These are phyloP conservation scores for Porphyrio hochstetteri DNA, from an alignment of 2,113 vertebrate genomes.

Conservation along the genomic window DNA sequence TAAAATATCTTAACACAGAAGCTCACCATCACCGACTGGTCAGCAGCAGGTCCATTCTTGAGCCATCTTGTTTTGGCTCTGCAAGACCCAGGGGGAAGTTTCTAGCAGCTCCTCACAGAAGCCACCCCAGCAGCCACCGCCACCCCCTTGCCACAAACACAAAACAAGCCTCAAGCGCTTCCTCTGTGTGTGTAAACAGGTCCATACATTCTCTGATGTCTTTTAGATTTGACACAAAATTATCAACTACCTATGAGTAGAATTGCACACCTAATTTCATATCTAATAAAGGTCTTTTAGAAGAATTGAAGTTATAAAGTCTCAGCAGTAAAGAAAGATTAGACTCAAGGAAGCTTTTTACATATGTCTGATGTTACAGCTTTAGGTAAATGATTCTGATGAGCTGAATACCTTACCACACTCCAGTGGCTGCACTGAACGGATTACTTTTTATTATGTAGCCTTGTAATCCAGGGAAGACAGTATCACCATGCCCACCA, in stretches of 20 bases:
- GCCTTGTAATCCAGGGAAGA: not conserved
- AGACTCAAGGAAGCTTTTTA: not conserved
- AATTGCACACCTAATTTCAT: not conserved
- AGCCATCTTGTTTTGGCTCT: no score
- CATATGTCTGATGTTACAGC: not conserved
- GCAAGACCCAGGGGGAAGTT: no score
- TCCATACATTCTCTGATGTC: not conserved
- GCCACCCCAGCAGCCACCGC: no score
- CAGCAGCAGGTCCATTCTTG: no score
- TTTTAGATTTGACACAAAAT: not conserved
- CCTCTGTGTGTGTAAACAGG: not conserved
- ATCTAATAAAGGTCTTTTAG: not conserved
- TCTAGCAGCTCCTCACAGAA: no score
- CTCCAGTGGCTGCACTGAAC: not conserved
- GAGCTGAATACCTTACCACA: not conserved
- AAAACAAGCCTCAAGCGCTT: not conserved
- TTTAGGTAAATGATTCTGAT: not conserved
- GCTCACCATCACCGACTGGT: no score
- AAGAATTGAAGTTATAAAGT: not conserved
- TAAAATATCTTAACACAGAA: no score
- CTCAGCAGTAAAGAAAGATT: not conserved
- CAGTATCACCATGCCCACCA: not conserved
- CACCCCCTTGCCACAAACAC: no score
- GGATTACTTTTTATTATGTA: not conserved
- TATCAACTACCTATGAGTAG: not conserved